Evolutionary conservation across 2,113 vertebrate genomes (phyloP), one percentile per base, ranked within the genome.

Genomic region (Regulus satrapa): DNA sequence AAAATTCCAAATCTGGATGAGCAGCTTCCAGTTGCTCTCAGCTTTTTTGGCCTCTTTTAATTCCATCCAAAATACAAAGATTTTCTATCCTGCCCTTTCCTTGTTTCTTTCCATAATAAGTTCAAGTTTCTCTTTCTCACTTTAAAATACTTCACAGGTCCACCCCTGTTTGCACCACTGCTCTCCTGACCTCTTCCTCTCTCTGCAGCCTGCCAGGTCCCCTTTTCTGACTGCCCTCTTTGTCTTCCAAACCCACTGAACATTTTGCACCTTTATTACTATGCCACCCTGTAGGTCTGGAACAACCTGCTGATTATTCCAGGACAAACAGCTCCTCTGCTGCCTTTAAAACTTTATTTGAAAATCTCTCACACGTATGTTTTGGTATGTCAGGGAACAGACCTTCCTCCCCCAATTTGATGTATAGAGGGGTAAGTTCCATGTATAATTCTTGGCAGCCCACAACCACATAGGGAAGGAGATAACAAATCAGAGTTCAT

Each of bases 241-340:
- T 94, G 86, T 91, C 38, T 83, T 40, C 36, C 1, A 2, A 83
- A 55, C 36, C 43, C 43, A 16, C 54, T 26, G 52, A 87, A 84
- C 16, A 56, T 31, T 92, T 93, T 89, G 2, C 58, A 83, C 59
- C 54, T 74, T 85, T 96, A 95, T 74, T 54, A 55, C 66, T 67
- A 10, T 71, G 68, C 83, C 88, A 94, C 92, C 87, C 77, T 89
- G 73, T 75, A 95, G 73, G 21, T 77, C 68, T 82, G 56, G 29
- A 94, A 96, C 89, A 96, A 18, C 31, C 41, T 87, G 59, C 48
- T 56, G 40, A 81, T 95, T 96, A 89, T 95, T 94, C 29, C 69
- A 32, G 43, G 29, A 8, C 48, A 76, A 93, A 46, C 62, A 62
- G 49, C 51, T 95, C 41, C 69, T 85, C n/a, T 36, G 9, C 20